Evolutionary conservation across 2,797 vertebrate species (phyloP), one percentile per base, ranked within the genome.

Genomic region (Notolepis coatsorum): DNA sequence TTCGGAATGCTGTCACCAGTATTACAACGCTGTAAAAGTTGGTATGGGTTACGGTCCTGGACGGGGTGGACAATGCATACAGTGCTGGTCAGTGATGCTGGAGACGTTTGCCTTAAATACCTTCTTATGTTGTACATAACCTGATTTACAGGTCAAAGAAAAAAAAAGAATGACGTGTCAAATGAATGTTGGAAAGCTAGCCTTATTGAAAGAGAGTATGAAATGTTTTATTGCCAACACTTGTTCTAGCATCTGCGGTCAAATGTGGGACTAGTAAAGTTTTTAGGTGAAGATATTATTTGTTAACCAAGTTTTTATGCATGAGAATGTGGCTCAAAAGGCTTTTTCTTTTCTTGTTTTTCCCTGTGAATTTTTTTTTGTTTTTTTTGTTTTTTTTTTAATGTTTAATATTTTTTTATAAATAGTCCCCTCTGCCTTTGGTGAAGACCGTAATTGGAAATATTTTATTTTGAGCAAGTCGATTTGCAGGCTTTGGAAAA

Each of bases 81-180:
- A 77, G 61, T 67, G 76, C 79, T 74, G 80, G 69, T 84, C 81
- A 80, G 70, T 76, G 82, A 79, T 79, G 75, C 80, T 53, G 54
- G 71, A 35, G 27, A 71, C 33, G 55, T 65, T 73, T 77, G 69
- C 65, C 68, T 73, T 62, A 64, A n/a, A 62, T 64, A 42, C 31
- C 15, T 0, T 64, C 55, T 64, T 57, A 42, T 39, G 37, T 35
- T 37, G 45, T 67, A 52, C 48, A 54, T 45, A 43, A 31, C 8
- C 42, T 39, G 31, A 8, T 52, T 57, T 54, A 21, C 9, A 43
- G 18, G 18, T 43, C 3, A 28, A 24, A 13, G 28, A 1, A 21
- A 39, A 41, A 12, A 65, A 49, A 65, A 43, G 17, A 23, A 20
- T 55, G 31, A 54, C 12, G n/a, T n/a, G n/a, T n/a, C n/a, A n/a